Evolutionary conservation across 2,888 invertebrate genomes (phyloP), one percentile per base, ranked within the genome.

Genomic region (Disparrhopalites patrizii): DNA sequence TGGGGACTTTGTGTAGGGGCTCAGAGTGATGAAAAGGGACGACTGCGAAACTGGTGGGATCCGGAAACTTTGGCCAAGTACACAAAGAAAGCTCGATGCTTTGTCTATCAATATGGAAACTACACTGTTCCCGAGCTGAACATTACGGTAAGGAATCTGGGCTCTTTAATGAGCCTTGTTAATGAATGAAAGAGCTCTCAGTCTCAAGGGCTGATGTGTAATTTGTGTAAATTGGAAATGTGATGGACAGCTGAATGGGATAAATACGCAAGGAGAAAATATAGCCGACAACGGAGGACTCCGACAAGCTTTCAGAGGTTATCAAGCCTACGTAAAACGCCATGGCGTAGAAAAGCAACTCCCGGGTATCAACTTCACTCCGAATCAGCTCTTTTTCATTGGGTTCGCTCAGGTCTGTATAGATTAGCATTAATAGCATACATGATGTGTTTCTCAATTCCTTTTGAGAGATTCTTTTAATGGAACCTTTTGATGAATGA

Each of bases 31-130:
- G 88, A 90, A 72, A 85, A 91, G 71, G 96, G 96, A 15, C 93
- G 95, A 80, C 81, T 94, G 68, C 85, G 89, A 0, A 91, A 94
- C 77, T 96, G 96, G 96, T 96, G 95, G 94, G 87, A 88, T 71
- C 83, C 87, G 52, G 82, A 83, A 70, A 95, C 95, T 0, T 89
- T 92, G 76, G 84, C 85, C 71, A 86, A 87, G 20, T 96, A 93
- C 79, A 81, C 91, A 58, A 85, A 89, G 70, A 90, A 88, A 77
- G 90, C 94, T 0, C 85, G 87, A 76, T 96, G 96, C 78, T 93
- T 96, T 76, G 91, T 95, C 72, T 85, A 93, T 70, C 96, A 96
- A 78, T 96, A 96, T 77, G 89, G 90, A 64, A 93, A 93, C 79
- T 96, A 89, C 78, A 89, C 89, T 20, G 31, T 64, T 13, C 64